A percentile compares a stretch with the other conserved stretches of the same genome.
Evolutionary conservation across 2,113 vertebrate species (phyloP).

Genomic region (Trematomus loennbergii): DNA sequence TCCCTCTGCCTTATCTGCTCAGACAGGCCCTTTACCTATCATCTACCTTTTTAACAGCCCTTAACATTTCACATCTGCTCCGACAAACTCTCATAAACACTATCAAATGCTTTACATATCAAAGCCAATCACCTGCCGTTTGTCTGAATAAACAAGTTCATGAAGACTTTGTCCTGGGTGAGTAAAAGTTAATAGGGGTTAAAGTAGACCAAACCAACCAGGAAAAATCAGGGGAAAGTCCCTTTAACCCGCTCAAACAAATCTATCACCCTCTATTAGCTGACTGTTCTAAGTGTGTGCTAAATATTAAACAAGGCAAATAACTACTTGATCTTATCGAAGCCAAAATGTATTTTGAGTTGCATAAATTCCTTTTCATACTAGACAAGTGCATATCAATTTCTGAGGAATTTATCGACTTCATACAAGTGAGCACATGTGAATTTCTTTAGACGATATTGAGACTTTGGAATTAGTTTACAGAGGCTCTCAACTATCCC

Average conservation of each 20-base stretch:
- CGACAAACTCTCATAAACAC: slow-evolving; percentile 65
- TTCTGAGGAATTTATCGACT: slow-evolving; percentile 53
- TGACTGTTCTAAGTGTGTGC: background rate
- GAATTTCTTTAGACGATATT: slow-evolving; percentile 63
- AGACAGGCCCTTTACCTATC: slow-evolving; percentile 62
- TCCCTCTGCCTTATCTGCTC: slow-evolving; percentile 70
- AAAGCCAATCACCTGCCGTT: slow-evolving; percentile 53
- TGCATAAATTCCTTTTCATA: background rate
- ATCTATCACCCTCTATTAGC: slow-evolving; percentile 5
- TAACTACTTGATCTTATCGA: background rate
- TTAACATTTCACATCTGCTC: slow-evolving; percentile 72
- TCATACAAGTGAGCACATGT: slow-evolving; percentile 28
- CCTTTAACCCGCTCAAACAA: background rate
- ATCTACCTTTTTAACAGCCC: slow-evolving; percentile 59
- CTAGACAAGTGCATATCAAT: slow-evolving; percentile 26
- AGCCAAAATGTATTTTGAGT: background rate
- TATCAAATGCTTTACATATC: slow-evolving; percentile 53
- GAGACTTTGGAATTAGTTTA: slow-evolving; percentile 72
- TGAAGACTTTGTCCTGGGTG: slow-evolving; percentile 62
- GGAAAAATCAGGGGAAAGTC: slow-evolving; percentile 18
- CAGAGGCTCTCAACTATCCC: slow-evolving; percentile 59
- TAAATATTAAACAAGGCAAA: slow-evolving; percentile 7
- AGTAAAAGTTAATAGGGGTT: slow-evolving; percentile 42
- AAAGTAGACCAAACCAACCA: slow-evolving; percentile 33
- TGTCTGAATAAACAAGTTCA: slow-evolving; percentile 57